These are phyloP conservation scores for Fringilla coelebs DNA, from an alignment of 2,797 vertebrate genomes.

Conservation along the genomic window DNA sequence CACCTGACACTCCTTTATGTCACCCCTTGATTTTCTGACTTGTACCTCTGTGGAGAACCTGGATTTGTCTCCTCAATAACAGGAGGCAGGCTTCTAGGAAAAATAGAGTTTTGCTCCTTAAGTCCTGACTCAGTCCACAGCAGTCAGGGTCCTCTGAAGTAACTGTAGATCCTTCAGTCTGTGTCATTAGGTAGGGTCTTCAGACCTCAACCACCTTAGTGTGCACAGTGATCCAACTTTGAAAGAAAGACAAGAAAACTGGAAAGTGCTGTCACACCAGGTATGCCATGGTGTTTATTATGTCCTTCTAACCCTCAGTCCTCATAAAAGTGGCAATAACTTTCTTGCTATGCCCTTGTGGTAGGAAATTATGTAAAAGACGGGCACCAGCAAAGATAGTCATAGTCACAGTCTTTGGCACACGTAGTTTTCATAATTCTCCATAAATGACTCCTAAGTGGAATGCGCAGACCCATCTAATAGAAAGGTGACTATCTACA, in stretches of 20 bases:
- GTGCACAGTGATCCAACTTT: background rate
- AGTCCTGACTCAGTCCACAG: background rate
- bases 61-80: background rate
- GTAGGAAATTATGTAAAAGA: slow-evolving; percentile 12
- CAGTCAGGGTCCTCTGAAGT: background rate
- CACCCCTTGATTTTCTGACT: background rate
- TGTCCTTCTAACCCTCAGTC: background rate
- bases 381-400: background rate
- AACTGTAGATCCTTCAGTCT: background rate
- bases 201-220: background rate
- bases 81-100: background rate
- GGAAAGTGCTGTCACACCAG: background rate
- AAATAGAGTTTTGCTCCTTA: background rate
- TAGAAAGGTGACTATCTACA: background rate
- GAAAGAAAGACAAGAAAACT: background rate
- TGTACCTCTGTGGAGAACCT: background rate
- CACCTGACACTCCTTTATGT: background rate
- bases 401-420: background rate
- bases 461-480: background rate
- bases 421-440: background rate
- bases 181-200: background rate
- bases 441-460: background rate
- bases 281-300: background rate
- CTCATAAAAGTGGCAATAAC: background rate
- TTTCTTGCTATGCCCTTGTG: background rate